Base-by-base conservation (phyloP, 2,113 vertebrate species). In the Urocynchramus pylzowi region DNA sequence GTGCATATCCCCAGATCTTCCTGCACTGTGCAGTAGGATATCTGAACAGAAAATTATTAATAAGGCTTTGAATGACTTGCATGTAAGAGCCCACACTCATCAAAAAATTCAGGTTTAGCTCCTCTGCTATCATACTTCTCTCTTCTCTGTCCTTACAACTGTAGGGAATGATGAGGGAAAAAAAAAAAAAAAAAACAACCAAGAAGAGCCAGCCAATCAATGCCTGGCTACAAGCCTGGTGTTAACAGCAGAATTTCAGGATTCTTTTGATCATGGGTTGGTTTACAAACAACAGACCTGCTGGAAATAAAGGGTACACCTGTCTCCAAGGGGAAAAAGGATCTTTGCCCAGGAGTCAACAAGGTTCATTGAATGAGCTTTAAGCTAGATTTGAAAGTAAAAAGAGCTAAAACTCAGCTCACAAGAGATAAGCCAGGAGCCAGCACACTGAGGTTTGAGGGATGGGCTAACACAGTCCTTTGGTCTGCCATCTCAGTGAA, bases 81-180 rank as follows among this genome's bases (percentile, higher is more conserved):
- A 54, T 16, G 5, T 35, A 22, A 0, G 0, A 63, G 9, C 24
- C 8, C 7, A 3, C 11, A 23, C 17, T 26, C 26, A 67, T 18
- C 33, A 64, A 18, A 82, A 60, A 87, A 84, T 52, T 56, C 33
- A 76, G 11, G 9, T 26, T 60, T 74, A 7, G 33, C 11, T 56
- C 84, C 47, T 78, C 15, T 37, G 24, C 26, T 31, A 13, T 33
- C 47, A 47, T 69, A 11, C 35, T 27, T 12, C 17, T 39, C 28
- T 49, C 42, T 70, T 54, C 28, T 39, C 42, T 18, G 5, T 24
- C 13, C 37, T 56, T 70, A 42, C 3, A 57, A 33, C 7, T 33
- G 7, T 10, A 71, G 17, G 17, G 21, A 54, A 68, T 28, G 3
- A 63, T 37, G 7, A 70, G 3, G 8, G 3, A 23, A 37, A 30